A percentile compares a stretch with the other conserved stretches of the same genome.
These are phyloP conservation scores for Hyperopisus bebe DNA, from an alignment of 2,113 vertebrate genomes.

Conservation along the genomic window DNA sequence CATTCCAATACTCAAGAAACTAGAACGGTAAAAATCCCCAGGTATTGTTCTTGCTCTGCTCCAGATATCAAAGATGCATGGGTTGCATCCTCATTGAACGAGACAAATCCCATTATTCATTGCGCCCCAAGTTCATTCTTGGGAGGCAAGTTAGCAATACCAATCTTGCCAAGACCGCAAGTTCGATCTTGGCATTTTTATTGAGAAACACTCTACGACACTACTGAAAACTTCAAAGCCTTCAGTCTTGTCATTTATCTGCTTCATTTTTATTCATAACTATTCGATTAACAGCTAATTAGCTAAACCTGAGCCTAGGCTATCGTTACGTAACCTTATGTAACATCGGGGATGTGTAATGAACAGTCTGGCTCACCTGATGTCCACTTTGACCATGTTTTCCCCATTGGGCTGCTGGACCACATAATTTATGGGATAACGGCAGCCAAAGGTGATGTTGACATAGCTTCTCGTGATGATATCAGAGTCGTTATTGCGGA, in stretches of 20 bases:
- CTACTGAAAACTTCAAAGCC: background rate
- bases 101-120: background rate
- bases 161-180: background rate
- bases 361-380: constrained; percentile 40
- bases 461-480: constrained; percentile 62
- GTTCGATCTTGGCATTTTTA: background rate
- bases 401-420: constrained; percentile 58
- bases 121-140: background rate
- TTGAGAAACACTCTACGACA: background rate
- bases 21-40: background rate
- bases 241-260: background rate
- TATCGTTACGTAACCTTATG: constrained; percentile 2
- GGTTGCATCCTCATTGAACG: background rate
- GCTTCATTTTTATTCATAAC: background rate
- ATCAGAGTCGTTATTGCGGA: constrained; percentile 60
- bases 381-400: constrained; percentile 61
- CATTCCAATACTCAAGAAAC: background rate
- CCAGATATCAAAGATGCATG: background rate
- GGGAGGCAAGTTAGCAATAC: background rate
- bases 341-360: background rate
- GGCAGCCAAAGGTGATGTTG: constrained; percentile 65
- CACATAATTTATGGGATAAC: constrained; percentile 64
- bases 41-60: background rate
- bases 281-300: background rate
- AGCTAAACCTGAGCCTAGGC: background rate